Evolutionary conservation across 2,797 vertebrate genomes (phyloP), one percentile per base, ranked within the genome.

Genomic region (Sebastes alutus): DNA sequence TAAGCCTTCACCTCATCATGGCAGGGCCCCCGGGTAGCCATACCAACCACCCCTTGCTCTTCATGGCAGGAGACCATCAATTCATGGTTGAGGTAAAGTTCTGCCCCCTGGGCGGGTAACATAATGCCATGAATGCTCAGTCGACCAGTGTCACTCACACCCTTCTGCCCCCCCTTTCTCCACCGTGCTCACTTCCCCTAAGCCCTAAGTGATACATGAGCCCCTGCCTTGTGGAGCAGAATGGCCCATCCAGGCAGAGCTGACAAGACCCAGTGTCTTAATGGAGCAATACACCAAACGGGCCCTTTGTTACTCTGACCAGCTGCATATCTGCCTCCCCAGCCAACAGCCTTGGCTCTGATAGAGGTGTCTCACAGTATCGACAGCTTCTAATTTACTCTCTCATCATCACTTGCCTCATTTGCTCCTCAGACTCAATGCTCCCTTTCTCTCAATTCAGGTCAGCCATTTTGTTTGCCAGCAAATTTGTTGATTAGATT

Each of bases 231-330:
- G 89, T 91, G 87, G 90, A 87, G 87, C 89, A 86, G 89, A 93
- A 91, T 70, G 89, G 80, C 77, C 86, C 89, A 94, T 89, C 93
- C 90, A 93, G 90, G 62, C 83, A 88, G 90, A 91, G 92, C 81
- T 91, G 93, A 90, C 86, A 95, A 93, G 90, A 86, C 88, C 91
- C 94, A 95, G 92, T 95, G 93, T 95, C 93, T 93, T 96, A 96
- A 96, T 94, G 89, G 94, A 81, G 88, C 91, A 88, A 85, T 92
- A 84, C 72, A 91, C 71, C 88, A 94, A 93, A 93, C 91, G 90
- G 91, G 93, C 72, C 64, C 85, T 89, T 83, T 84, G 83, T 93
- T 91, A 89, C 89, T 86, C 88, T 23, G 92, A 85, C 90, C 90
- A 87, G 80, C 86, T 95, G 92, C 93, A 87, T 82, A 94, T 83